Evolutionary conservation across 1,140 invertebrate genomes (phyloP).

Genomic region (Drosophila lacteicornis): DNA sequence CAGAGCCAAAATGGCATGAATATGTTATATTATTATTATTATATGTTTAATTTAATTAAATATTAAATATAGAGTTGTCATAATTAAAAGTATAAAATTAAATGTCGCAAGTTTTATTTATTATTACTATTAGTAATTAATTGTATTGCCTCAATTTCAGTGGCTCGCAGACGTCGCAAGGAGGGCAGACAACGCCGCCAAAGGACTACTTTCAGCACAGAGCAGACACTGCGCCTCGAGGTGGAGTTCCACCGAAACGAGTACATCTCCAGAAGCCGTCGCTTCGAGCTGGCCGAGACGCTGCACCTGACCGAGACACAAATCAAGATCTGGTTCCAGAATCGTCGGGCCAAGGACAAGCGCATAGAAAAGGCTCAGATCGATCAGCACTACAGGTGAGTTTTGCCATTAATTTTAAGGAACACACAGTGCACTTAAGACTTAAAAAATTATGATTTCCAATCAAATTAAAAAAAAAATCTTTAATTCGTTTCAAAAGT

Average conservation of each 20-base stretch:
- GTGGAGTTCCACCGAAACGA: slow-evolving; percentile 95
- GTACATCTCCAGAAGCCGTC: slow-evolving; percentile 94
- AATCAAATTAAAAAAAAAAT: too few species aligned
- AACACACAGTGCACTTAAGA: too few species aligned
- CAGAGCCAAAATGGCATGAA: too few species aligned
- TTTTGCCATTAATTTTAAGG: neutral
- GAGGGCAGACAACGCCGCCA: slow-evolving; percentile 94
- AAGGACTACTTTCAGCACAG: slow-evolving; percentile 96
- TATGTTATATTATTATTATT: too few species aligned
- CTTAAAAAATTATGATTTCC: too few species aligned
- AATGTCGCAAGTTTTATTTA: too few species aligned
- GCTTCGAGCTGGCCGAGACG: slow-evolving; percentile 94
- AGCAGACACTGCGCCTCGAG: slow-evolving; percentile 96
- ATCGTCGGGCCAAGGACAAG: slow-evolving; percentile 97
- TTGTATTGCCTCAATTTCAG: slow-evolving; percentile 85
- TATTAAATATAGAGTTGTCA: too few species aligned
- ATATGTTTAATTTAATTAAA: too few species aligned
- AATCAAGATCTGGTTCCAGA: slow-evolving; percentile 99
- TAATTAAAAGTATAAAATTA: too few species aligned
- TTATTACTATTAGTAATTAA: neutral
- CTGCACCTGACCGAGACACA: slow-evolving; percentile 95
- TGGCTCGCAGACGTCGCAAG: slow-evolving; percentile 93
- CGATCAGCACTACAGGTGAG: slow-evolving; percentile 96
- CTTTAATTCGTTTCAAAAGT: neutral
- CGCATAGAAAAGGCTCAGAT: slow-evolving; percentile 97